Evolutionary conservation across 2,113 vertebrate species (phyloP).

Genomic region (Miniopterus natalensis): DNA sequence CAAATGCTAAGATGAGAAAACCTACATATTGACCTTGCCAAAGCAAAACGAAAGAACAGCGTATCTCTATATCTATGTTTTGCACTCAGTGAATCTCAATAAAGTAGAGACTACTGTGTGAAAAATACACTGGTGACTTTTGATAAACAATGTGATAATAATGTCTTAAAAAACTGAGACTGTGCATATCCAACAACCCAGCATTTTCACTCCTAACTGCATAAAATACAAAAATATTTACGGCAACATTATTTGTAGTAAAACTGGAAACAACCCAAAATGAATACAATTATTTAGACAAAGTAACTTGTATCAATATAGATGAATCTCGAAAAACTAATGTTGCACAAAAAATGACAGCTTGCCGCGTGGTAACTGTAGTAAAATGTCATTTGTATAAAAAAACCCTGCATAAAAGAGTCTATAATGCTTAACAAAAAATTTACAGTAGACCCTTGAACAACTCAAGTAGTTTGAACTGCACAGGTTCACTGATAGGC

Average conservation of each 20-base stretch:
- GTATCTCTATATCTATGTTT: background rate
- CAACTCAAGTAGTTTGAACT: background rate
- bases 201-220: background rate
- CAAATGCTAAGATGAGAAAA: background rate
- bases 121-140: background rate
- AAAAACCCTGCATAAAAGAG: slow-evolving; percentile 32
- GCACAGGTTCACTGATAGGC: background rate
- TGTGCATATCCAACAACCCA: background rate
- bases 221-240: slow-evolving; percentile 32
- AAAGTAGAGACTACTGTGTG: background rate
- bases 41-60: background rate
- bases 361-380: background rate
- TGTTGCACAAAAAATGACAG: background rate
- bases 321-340: slow-evolving; percentile 16
- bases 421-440: background rate
- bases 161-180: background rate
- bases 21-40: background rate
- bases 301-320: background rate
- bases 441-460: background rate
- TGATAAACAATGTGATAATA: background rate
- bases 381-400: slow-evolving; percentile 19
- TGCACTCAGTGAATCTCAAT: background rate
- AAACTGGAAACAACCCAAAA: slow-evolving; percentile 20
- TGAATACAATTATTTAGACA: background rate
- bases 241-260: background rate